Evolutionary conservation across 2,113 vertebrate genomes (phyloP), one percentile per base, ranked within the genome.

Genomic region (Lipophrys pholis): DNA sequence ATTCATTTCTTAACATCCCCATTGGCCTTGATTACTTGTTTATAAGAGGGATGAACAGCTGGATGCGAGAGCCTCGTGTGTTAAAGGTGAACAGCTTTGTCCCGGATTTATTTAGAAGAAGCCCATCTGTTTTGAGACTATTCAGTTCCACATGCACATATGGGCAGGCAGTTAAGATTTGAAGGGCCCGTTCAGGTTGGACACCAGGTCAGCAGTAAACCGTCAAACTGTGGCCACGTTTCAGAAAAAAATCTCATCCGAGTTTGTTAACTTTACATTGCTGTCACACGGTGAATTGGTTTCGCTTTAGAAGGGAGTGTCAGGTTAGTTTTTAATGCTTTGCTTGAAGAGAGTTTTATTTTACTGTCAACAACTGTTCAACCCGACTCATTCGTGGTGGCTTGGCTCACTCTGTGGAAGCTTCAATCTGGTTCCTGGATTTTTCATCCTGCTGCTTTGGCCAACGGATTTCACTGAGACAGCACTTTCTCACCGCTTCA

Each of bases 111-210:
- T 42, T 68, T 60, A 21, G 21, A 10, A 1, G 14, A 63, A 48
- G 11, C 50, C 38, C 68, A 62, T 62, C 60, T 58, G 59, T 50
- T 50, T 46, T 54, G 55, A 67, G 54, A 54, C 48, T 62, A 7
- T 54, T 21, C 39, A 60, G 17, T 36, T 11, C 21, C 14, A 45
- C 35, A 54, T 54, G 16, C 46, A 41, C 14, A 48, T 36, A 59
- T 70, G n/a, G 2, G 35, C 45, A 7, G 21, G 59, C 17, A 42
- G 46, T 16, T 30, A 49, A 15, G 10, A 40, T 48, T 46, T 52
- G 36, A 56, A 60, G 40, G 12, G 38, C 46, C 17, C 7, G 3
- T 65, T 72, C 39, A 57, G 11, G 5, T 76, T 14, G 69, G 43
- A 56, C 38, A 45, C 40, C 35, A 53, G 43, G 53, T 69, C 66